A percentile compares a stretch with the other conserved stretches of the same genome.
phyloP scores from a whole-genome alignment of 2,113 vertebrate genomes.

The Sprattus sprattus region DNA sequence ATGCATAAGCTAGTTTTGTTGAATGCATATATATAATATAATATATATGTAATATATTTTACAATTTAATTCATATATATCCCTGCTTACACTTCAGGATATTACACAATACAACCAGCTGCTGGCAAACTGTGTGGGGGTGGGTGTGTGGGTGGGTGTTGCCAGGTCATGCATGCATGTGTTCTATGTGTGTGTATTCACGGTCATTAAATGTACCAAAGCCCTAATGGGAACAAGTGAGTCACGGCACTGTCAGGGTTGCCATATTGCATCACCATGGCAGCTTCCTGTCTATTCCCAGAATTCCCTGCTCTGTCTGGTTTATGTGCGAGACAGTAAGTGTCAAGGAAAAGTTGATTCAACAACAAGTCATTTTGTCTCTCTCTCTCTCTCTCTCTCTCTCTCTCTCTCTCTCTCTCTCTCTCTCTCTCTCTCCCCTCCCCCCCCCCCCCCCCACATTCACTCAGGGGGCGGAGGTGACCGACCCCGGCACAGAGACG shows the following conservation, averaged over 20 bases:
- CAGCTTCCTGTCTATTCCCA: neutral
- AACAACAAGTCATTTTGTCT: neutral
- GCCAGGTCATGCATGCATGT: neutral
- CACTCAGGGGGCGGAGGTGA: conserved; percentile 83
- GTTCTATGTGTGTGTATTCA: neutral
- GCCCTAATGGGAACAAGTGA: conserved; percentile 24
- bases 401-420: conserved; percentile 3
- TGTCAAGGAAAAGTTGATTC: neutral
- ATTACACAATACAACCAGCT: neutral
- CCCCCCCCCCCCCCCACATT: neutral
- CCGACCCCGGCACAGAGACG: conserved; percentile 91
- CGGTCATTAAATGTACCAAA: neutral
- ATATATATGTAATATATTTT: no score
- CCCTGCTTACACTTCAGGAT: neutral
- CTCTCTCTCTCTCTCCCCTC: conserved; percentile 4
- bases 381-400: neutral
- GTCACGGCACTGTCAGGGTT: neutral
- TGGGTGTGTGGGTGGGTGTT: neutral
- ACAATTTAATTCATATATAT: neutral
- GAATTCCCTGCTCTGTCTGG: neutral
- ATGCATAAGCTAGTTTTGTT: neutral
- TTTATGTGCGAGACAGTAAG: neutral
- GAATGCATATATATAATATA: no score
- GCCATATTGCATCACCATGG: neutral
- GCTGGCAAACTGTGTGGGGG: neutral